Evolutionary conservation across 2,113 vertebrate species (phyloP).

Genomic region (Colistium nudipinnis): DNA sequence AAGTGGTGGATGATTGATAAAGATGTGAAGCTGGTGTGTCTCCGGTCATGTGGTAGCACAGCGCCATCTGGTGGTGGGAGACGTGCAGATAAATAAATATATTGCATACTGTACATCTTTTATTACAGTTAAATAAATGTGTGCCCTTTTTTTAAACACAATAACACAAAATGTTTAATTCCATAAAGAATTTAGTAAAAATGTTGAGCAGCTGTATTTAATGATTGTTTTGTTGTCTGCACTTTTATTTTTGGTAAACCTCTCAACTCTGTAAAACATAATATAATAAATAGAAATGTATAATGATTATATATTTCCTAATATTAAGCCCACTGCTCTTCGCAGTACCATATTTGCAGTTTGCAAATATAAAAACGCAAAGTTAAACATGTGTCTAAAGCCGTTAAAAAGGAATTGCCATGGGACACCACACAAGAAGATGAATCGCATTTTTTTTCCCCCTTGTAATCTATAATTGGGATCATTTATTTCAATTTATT

Average conservation of each 20-base stretch:
- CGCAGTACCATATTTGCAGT: no score
- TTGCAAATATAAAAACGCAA: no score
- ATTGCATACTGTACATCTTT: not conserved
- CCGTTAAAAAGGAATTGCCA: no score
- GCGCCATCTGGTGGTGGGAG: constrained; percentile 52
- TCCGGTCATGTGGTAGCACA: constrained; percentile 41
- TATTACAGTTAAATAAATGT: not conserved
- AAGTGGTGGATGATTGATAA: not conserved
- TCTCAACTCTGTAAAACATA: not conserved
- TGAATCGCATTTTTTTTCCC: not conserved
- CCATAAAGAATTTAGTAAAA: no score
- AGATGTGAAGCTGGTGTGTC: not conserved
- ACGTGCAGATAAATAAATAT: constrained; percentile 1
- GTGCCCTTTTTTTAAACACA: no score
- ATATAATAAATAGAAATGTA: not conserved
- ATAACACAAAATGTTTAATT: no score
- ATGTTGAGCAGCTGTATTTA: not conserved
- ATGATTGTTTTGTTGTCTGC: no score
- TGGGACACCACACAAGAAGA: no score
- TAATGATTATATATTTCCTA: no score
- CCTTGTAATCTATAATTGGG: not conserved
- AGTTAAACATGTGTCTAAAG: no score
- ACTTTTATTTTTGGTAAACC: not conserved
- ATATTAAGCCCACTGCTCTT: not conserved
- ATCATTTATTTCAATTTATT: not conserved